A percentile compares a stretch with the other conserved stretches of the same genome.
phyloP scores from a whole-genome alignment of 2,113 vertebrate species.

The Sander lucioperca region DNA sequence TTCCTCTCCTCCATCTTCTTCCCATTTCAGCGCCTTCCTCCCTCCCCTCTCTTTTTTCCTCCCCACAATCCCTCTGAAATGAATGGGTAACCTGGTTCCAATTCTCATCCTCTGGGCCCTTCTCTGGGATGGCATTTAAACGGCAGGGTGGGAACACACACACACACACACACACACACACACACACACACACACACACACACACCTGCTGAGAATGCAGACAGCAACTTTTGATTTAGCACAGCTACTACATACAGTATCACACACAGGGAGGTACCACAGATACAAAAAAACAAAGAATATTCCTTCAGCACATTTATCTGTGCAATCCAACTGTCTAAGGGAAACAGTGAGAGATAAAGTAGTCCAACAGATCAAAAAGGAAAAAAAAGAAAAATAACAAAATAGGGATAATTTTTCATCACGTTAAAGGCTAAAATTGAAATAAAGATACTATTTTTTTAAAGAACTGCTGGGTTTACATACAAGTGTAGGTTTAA shows the following conservation, averaged over 20 bases:
- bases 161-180: constrained; percentile 10
- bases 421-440: neutral
- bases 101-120: constrained; percentile 26
- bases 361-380: neutral
- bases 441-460: neutral
- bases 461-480: too few relatives aligned
- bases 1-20: constrained; percentile 40
- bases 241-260: constrained; percentile 13
- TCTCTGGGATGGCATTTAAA: constrained; percentile 39
- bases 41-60: neutral
- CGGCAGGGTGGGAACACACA: constrained; percentile 16
- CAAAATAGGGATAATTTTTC: neutral
- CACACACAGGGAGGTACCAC: neutral
- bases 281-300: constrained; percentile 8
- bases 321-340: constrained; percentile 6
- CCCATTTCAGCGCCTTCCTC: constrained; percentile 27
- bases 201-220: constrained; percentile 45
- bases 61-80: constrained; percentile 29
- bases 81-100: constrained; percentile 45
- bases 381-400: neutral
- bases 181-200: constrained; percentile 12
- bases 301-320: constrained; percentile 25
- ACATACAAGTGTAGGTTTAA: neutral
- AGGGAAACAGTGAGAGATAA: neutral
- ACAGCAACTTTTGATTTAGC: constrained; percentile 39